Conservation (phyloP, 2,113 vertebrate genomes). For the Leucopternis melanops region DNA sequence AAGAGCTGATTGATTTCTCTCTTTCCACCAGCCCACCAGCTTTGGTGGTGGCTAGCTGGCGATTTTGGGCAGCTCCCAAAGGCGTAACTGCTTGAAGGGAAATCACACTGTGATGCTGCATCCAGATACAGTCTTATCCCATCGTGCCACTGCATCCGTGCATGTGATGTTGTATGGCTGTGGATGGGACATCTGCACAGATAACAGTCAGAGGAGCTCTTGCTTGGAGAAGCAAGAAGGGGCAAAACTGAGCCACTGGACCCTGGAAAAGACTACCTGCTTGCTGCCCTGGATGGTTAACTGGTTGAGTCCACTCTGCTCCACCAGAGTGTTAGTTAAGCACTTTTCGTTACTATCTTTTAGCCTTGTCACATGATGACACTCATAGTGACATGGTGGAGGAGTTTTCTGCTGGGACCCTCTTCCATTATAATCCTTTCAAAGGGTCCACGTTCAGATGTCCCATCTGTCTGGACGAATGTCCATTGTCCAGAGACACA, state of each 20-base stretch:
- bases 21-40: neutral
- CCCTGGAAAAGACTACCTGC: neutral
- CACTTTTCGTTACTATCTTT: neutral
- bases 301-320: neutral
- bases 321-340: neutral
- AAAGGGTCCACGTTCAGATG: neutral
- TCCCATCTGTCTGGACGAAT: neutral
- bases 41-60: neutral
- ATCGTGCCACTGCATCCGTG: fast-evolving
- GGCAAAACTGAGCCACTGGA: neutral
- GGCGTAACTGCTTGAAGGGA: neutral
- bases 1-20: neutral
- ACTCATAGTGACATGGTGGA: fast-evolving
- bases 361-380: neutral
- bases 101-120: neutral
- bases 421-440: neutral
- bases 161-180: neutral
- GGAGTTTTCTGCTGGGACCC: neutral
- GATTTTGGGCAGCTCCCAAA: neutral
- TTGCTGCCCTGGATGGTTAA: neutral
- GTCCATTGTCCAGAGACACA: neutral
- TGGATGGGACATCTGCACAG: neutral
- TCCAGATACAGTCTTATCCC: neutral
- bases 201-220: neutral
- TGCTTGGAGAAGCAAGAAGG: neutral